Conservation (phyloP, 2,113 vertebrate genomes). For the Sylvicapra grimmia region DNA sequence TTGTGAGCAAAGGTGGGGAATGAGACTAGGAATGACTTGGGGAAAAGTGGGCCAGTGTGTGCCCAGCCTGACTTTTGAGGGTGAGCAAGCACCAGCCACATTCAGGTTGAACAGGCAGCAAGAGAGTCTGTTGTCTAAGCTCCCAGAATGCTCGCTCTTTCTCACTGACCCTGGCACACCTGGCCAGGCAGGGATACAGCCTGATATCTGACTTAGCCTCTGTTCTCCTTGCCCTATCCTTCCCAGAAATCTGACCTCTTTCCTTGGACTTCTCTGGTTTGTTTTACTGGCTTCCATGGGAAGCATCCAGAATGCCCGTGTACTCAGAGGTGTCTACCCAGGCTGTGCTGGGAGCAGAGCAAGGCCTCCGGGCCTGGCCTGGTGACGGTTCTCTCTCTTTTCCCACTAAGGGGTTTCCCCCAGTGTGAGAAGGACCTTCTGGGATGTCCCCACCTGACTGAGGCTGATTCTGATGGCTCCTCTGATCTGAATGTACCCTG, state of each 20-base stretch:
- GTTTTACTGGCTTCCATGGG: background rate
- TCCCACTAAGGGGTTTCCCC: background rate
- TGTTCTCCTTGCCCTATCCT: background rate
- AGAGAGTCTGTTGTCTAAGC: background rate
- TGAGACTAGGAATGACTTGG: background rate
- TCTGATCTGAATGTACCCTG: background rate
- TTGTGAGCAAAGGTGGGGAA: background rate
- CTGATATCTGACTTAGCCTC: background rate
- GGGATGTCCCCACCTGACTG: background rate
- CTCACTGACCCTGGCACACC: background rate
- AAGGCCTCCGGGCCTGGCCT: background rate
- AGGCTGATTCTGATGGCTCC: background rate
- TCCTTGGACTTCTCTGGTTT: background rate
- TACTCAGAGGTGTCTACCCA: background rate
- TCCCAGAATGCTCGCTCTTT: background rate
- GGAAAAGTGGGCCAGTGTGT: background rate
- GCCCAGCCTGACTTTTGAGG: background rate
- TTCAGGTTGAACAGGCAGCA: background rate
- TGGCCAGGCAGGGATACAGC: background rate
- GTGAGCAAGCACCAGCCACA: background rate
- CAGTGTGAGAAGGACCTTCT: background rate
- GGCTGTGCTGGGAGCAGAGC: background rate
- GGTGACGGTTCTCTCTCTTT: background rate
- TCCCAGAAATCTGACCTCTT: background rate
- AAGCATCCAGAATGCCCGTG: background rate